phyloP scores from a whole-genome alignment of 2,888 invertebrate species.

The Danaus chrysippus region DNA sequence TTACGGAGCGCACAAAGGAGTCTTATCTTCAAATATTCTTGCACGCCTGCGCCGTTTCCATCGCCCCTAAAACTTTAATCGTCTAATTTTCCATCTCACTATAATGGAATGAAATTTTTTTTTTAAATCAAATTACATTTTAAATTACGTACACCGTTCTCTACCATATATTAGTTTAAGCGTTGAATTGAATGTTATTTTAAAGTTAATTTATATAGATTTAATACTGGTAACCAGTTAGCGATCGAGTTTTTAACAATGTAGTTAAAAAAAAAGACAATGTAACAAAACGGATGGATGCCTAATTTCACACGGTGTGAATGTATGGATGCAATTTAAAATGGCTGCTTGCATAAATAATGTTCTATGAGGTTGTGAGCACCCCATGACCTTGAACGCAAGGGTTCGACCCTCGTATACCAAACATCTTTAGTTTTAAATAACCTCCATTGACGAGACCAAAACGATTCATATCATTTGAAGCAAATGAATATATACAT shows the following conservation, averaged over 20 bases:
- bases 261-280: constrained; percentile 20
- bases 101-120: constrained; percentile 15
- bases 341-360: constrained; percentile 41
- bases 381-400: constrained; percentile 62
- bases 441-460: too few relatives aligned
- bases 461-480: too few relatives aligned
- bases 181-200: background rate
- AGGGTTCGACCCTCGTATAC: constrained; percentile 54
- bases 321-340: constrained; percentile 36
- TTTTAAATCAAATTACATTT: constrained; percentile 6
- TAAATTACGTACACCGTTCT: too few relatives aligned
- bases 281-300: constrained; percentile 27
- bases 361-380: constrained; percentile 40
- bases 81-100: constrained; percentile 14
- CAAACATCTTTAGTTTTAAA: constrained; percentile 12
- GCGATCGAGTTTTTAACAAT: constrained; percentile 11
- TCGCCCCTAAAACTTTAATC: constrained; percentile 16
- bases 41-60: constrained; percentile 5
- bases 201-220: constrained; percentile 8
- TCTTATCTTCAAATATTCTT: constrained; percentile 36
- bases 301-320: constrained; percentile 32
- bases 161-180: too few relatives aligned
- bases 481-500: too few relatives aligned
- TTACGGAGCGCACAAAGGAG: constrained; percentile 29
- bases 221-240: constrained; percentile 10